A percentile compares a stretch with the other conserved stretches of the same genome.
Conservation (phyloP, 2,113 vertebrate genomes). For the Electrona antarctica region DNA sequence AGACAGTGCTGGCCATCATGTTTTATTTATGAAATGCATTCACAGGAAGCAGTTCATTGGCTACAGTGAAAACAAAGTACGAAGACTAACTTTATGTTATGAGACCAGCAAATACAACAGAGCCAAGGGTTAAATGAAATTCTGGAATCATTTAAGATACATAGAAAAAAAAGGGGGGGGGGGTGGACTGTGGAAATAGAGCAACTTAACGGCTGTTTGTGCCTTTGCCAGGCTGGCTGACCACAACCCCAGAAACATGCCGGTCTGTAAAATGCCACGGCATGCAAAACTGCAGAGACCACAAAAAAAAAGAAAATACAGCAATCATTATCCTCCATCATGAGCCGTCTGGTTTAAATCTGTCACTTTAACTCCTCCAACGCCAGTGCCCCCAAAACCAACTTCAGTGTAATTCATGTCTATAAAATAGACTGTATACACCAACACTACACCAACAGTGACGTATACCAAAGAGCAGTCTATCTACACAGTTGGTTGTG, state of each 20-base stretch:
- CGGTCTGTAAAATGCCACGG: constrained; percentile 61
- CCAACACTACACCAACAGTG: no score
- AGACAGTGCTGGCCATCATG: neutral
- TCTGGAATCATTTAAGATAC: constrained; percentile 54
- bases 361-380: constrained; percentile 50
- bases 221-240: constrained; percentile 55
- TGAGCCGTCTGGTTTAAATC: constrained; percentile 61
- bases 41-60: neutral
- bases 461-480: no score
- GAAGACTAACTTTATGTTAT: neutral
- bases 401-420: constrained; percentile 17
- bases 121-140: neutral
- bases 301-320: constrained; percentile 66
- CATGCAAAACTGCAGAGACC: constrained; percentile 66
- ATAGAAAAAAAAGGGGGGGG: constrained; percentile 41
- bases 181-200: constrained; percentile 31
- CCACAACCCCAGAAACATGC: constrained; percentile 69
- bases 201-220: constrained; percentile 56
- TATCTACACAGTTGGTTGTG: neutral
- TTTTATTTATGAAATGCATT: neutral
- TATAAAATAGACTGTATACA: no score
- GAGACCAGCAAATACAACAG: constrained; percentile 8
- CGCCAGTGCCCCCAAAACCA: constrained; percentile 13
- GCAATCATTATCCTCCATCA: constrained; percentile 70
- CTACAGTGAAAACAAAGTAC: neutral